These are phyloP conservation scores for Neuroterus valhalla DNA, from an alignment of 1,140 invertebrate species.

Conservation along the genomic window DNA sequence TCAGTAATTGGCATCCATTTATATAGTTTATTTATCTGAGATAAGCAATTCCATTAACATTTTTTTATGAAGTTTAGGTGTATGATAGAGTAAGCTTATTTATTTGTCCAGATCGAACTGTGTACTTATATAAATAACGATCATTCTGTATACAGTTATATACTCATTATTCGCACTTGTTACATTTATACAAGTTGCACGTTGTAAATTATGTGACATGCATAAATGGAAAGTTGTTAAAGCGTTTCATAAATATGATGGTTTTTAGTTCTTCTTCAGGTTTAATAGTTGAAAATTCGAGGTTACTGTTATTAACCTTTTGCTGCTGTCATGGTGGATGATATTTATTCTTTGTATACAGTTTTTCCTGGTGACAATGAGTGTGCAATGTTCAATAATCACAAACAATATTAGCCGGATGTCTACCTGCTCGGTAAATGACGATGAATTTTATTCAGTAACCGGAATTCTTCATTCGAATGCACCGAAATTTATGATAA, in stretches of 20 bases:
- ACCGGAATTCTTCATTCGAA: too few species aligned
- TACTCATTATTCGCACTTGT: constrained; percentile 29
- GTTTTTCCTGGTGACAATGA: too few species aligned
- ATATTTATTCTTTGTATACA: not conserved
- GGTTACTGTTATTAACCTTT: not conserved
- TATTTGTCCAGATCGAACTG: constrained; percentile 32
- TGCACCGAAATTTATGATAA: too few species aligned
- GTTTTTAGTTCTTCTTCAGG: not conserved
- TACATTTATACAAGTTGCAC: constrained; percentile 36
- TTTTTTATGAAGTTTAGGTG: constrained; percentile 11
- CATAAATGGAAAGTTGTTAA: constrained; percentile 30
- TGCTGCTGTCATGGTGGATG: not conserved
- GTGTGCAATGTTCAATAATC: too few species aligned
- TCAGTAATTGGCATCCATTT: not conserved
- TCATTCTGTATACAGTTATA: constrained; percentile 24
- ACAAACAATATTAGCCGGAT: too few species aligned
- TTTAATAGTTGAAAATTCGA: not conserved
- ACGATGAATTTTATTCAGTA: too few species aligned
- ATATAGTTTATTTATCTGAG: constrained; percentile 23
- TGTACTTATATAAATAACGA: constrained; percentile 31
- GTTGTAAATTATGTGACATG: constrained; percentile 19
- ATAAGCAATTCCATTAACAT: constrained; percentile 33
- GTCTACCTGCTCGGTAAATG: too few species aligned
- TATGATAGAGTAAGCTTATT: constrained; percentile 29
- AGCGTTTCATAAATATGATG: constrained; percentile 1